Evolutionary conservation across 2,113 vertebrate genomes (phyloP).

Genomic region (Sterrhoptilus dennistouni): DNA sequence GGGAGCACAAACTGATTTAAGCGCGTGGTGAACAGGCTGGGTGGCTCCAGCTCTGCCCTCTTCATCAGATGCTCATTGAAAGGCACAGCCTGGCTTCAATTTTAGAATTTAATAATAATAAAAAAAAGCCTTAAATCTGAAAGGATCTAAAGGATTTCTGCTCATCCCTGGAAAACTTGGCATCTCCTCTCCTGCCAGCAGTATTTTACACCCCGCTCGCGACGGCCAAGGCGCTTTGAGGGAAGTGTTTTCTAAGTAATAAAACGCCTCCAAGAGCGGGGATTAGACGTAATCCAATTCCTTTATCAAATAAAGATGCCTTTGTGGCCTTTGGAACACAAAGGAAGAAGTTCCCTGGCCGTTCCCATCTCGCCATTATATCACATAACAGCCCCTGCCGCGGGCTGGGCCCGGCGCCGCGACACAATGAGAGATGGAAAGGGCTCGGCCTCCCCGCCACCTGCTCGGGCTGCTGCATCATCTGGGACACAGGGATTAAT

Average conservation of each 20-base stretch:
- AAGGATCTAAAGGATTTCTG: not conserved
- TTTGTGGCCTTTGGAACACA: constrained; percentile 19
- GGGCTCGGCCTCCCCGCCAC: constrained; percentile 28
- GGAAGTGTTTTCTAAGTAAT: constrained; percentile 42
- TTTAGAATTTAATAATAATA: not conserved
- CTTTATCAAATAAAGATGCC: constrained; percentile 66
- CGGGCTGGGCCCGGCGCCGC: not conserved
- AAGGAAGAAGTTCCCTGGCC: constrained; percentile 3
- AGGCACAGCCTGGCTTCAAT: not conserved
- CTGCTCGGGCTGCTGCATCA: constrained; percentile 2
- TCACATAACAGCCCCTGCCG: not conserved
- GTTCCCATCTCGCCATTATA: constrained; percentile 17
- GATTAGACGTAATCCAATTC: constrained; percentile 65
- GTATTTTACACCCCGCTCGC: not conserved
- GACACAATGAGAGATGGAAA: not conserved
- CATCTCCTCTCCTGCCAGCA: fast-evolving
- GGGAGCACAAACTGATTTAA: not conserved
- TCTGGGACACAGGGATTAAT: constrained; percentile 17
- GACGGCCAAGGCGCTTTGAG: fast-evolving
- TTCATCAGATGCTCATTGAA: not conserved
- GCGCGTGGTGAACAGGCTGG: not conserved
- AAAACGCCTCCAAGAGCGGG: not conserved
- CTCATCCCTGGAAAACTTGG: not conserved
- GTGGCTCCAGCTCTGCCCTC: not conserved
- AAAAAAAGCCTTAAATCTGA: not conserved